phyloP scores from a whole-genome alignment of 2,113 vertebrate species.

The Phylloscopus trochiloides region DNA sequence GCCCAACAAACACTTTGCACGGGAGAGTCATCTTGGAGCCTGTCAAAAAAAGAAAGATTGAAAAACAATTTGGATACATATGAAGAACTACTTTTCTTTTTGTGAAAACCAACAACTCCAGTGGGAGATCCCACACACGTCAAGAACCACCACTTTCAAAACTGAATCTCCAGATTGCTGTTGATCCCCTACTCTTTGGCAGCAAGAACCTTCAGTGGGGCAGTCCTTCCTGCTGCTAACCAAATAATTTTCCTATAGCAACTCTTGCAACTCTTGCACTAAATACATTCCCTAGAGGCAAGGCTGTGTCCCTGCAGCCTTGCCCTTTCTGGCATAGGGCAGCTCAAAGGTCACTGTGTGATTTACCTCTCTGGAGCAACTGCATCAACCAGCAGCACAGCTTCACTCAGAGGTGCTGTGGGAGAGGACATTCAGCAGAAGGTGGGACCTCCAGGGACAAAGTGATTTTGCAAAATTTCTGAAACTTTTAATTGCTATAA shows the following conservation, averaged over 20 bases:
- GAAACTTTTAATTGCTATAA: neutral
- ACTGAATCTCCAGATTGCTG: neutral
- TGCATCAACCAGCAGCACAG: neutral
- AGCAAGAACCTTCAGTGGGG: neutral
- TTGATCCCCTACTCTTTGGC: neutral
- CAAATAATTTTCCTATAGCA: neutral
- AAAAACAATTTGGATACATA: neutral
- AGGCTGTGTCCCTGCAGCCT: neutral
- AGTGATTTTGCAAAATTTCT: neutral
- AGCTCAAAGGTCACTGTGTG: neutral
- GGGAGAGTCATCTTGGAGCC: slow-evolving; percentile 74
- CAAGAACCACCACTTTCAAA: neutral
- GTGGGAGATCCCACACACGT: neutral
- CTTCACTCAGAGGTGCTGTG: neutral
- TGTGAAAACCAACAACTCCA: neutral
- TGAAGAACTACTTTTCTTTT: neutral
- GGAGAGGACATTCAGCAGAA: neutral
- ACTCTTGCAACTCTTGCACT: neutral
- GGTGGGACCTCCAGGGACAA: neutral
- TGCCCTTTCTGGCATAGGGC: neutral
- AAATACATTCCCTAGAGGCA: neutral
- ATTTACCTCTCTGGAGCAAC: neutral
- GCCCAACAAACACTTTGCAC: slow-evolving; percentile 75
- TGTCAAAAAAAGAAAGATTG: neutral
- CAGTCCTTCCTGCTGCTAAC: neutral